A percentile compares a stretch with the other conserved stretches of the same genome.
Evolutionary conservation across 2,797 vertebrate species (phyloP).

Genomic region (Yasuhikotakia modesta): DNA sequence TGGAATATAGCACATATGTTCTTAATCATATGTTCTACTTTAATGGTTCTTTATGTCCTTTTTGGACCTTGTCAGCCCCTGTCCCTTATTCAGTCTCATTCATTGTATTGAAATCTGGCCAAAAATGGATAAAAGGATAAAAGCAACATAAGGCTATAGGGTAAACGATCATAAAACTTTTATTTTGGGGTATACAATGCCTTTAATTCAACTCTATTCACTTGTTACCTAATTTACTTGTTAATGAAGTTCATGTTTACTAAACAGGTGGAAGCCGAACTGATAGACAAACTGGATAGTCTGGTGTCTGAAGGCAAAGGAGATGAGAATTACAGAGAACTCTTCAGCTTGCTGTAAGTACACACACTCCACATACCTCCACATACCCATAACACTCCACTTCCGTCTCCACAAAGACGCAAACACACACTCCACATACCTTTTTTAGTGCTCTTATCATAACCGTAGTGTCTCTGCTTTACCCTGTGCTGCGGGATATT

Average conservation of each 20-base stretch:
- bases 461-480: constrained; percentile 81
- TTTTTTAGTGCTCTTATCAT: constrained; percentile 55
- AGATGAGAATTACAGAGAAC: constrained; percentile 95
- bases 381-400: too few species aligned
- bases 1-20: not conserved
- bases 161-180: too few species aligned
- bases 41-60: not conserved
- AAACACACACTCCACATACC: not conserved
- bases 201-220: too few species aligned
- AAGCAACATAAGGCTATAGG: too few species aligned
- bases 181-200: too few species aligned
- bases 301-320: constrained; percentile 99
- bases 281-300: constrained; percentile 98
- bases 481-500: constrained; percentile 75
- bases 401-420: too few species aligned
- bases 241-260: too few species aligned
- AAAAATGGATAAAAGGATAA: too few species aligned
- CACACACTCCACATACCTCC: too few species aligned
- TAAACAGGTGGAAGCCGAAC: constrained; percentile 92
- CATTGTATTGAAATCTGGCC: not conserved
- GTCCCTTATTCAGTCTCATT: not conserved
- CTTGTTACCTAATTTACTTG: too few species aligned
- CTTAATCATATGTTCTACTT: not conserved
- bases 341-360: constrained; percentile 95
- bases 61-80: not conserved